These are phyloP conservation scores for Tigriopus californicus DNA, from an alignment of 2,888 invertebrate genomes.

Conservation along the genomic window DNA sequence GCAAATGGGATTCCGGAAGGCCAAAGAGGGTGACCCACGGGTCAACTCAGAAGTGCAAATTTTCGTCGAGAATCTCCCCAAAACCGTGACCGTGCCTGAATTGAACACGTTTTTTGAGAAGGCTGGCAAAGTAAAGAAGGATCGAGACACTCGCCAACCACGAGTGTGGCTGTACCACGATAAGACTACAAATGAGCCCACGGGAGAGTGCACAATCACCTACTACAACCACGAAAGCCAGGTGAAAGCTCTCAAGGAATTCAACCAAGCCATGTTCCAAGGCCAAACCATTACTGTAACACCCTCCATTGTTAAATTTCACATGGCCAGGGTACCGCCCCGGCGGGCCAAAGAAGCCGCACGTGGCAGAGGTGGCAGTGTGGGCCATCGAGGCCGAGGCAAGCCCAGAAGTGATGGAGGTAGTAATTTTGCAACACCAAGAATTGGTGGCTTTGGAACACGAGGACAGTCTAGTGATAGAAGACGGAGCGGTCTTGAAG, in stretches of 20 bases:
- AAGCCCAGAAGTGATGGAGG: slow-evolving; percentile 2
- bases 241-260: background rate
- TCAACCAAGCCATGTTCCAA: background rate
- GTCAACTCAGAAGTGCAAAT: slow-evolving; percentile 9
- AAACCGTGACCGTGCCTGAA: slow-evolving; percentile 1
- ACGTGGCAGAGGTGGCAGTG: background rate
- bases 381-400: background rate
- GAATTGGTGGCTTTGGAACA: no score
- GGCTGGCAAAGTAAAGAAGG: slow-evolving; percentile 1
- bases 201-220: slow-evolving; percentile 13
- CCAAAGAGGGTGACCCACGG: background rate
- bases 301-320: slow-evolving; percentile 6
- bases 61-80: slow-evolving; percentile 3
- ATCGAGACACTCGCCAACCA: slow-evolving; percentile 1
- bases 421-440: background rate
- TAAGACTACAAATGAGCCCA: background rate
- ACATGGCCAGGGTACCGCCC: slow-evolving; percentile 10
- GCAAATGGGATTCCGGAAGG: slow-evolving; percentile 20
- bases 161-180: slow-evolving; percentile 11
- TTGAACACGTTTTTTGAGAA: background rate
- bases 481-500: no score
- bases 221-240: background rate
- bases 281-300: slow-evolving; percentile 3
- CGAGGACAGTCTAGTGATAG: no score
- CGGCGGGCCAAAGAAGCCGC: background rate